Percentiles rank a stretch among this genome's conserved stretches.
Conservation (phyloP, 2,113 vertebrate species). For the Promerops cafer region DNA sequence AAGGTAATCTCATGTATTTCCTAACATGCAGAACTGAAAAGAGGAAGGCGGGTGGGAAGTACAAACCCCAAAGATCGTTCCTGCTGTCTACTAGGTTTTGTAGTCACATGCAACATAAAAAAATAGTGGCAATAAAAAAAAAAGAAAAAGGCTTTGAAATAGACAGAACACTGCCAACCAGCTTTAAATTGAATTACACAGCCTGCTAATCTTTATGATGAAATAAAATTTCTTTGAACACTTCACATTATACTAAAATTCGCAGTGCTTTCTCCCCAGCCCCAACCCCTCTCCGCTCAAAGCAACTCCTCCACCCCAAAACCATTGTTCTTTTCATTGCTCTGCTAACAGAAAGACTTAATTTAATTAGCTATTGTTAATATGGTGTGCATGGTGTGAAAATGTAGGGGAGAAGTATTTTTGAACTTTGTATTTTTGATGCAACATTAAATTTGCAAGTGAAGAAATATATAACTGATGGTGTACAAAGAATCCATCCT, state of each 20-base stretch:
- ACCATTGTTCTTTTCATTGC: slow-evolving; percentile 33
- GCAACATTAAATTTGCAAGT: not conserved
- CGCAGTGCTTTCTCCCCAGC: not conserved
- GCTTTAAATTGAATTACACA: slow-evolving; percentile 84
- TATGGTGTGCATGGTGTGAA: not conserved
- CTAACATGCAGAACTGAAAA: not conserved
- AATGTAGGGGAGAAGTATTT: not conserved
- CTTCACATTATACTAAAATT: slow-evolving; percentile 68
- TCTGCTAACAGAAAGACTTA: not conserved
- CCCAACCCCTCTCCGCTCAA: not conserved
- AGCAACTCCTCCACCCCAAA: not conserved
- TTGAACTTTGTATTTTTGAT: not conserved
- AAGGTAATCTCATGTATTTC: slow-evolving; percentile 36
- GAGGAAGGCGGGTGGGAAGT: not conserved
- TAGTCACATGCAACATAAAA: not conserved
- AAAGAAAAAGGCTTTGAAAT: slow-evolving; percentile 49
- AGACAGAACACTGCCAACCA: slow-evolving; percentile 64
- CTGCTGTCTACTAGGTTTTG: not conserved
- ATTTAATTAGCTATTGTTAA: slow-evolving; percentile 43
- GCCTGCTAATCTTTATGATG: slow-evolving; percentile 79
- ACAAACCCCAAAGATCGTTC: not conserved
- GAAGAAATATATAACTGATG: not conserved
- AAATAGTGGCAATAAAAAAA: not conserved
- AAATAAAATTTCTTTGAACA: slow-evolving; percentile 71
- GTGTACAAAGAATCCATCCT: not conserved